Evolutionary conservation across 2,888 invertebrate species (phyloP), one percentile per base, ranked within the genome.

Genomic region (Lobophora halterata): DNA sequence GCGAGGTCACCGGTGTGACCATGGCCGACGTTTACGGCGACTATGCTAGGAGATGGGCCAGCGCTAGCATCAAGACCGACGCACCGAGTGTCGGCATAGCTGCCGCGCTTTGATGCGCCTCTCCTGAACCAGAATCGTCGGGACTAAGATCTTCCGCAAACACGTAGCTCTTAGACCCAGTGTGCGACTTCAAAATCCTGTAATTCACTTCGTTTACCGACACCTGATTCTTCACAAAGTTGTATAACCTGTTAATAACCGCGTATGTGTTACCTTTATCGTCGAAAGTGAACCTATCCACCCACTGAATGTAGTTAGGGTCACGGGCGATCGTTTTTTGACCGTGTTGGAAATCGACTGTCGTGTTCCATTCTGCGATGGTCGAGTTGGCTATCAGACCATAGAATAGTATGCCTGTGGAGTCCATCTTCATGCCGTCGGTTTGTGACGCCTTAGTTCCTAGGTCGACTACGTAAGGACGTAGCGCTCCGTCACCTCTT

Each of bases 371-470:
- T 73, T 89, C 90, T 6, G 91, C 91, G 28, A 94, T 90, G 10
- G 92, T 91, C 46, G 92, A 91, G 57, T 91, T 91, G 30, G 90
- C 90, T 34, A 94, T 71, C 12, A 93, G 81, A 21, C 93, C 93
- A 68, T 89, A 93, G 75, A 92, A 94, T 5, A 94, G 79, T 3
- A 90, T 69, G 1, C 93, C 93, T 8, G 81, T 77, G 7, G 92
- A 89, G 53, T 93, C 93, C 92, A 93, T 93, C 43, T 91, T 89
- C 92, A 94, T 93, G 0, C 93, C 93, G 57, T 92, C 93, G 0
- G 91, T 91, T 68, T 93, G 92, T 0, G 93, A 93, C 0, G 85
- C 70, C 63, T 93, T 93, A 0, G 73, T 59, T 0, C 93, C 93
- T 20, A 92, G 70, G 46, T 91, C 90, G 3, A 73, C 82, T 0